A percentile compares a stretch with the other conserved stretches of the same genome.
phyloP scores from a whole-genome alignment of 2,113 vertebrate genomes.

The Thryonomys swinderianus region DNA sequence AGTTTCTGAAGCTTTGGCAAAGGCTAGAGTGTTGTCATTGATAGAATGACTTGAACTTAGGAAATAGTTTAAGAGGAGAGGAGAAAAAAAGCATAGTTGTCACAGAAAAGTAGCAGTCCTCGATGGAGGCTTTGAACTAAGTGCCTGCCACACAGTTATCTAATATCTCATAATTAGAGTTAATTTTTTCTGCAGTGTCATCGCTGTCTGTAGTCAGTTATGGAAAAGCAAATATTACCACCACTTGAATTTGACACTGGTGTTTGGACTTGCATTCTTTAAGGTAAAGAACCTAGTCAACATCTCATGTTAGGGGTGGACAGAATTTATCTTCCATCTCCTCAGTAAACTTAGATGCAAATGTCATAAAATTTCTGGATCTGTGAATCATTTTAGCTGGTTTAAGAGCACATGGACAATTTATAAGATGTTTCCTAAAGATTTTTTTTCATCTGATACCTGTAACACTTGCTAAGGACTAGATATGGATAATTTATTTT shows the following conservation, averaged over 20 bases:
- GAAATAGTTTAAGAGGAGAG: background rate
- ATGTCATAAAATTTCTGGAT: background rate
- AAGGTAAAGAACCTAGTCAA: background rate
- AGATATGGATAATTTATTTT: background rate
- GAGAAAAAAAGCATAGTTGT: background rate
- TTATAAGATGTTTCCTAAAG: background rate
- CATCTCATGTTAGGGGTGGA: background rate
- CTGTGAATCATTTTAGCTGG: background rate
- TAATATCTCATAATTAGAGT: background rate
- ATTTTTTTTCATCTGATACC: background rate
- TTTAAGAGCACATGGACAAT: background rate
- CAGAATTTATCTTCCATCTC: background rate
- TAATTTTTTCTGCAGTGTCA: conserved; percentile 9
- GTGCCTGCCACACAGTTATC: background rate
- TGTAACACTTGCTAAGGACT: background rate
- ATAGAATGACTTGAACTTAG: background rate
- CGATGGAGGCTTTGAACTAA: background rate
- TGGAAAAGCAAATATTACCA: background rate
- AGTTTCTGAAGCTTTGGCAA: background rate
- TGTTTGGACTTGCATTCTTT: background rate
- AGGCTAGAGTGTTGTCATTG: background rate
- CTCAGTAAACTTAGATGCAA: background rate
- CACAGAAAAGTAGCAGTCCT: background rate
- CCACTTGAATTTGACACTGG: background rate
- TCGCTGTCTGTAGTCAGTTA: background rate